phyloP scores from a whole-genome alignment of 2,888 invertebrate species.

The Orchestes rusci region DNA sequence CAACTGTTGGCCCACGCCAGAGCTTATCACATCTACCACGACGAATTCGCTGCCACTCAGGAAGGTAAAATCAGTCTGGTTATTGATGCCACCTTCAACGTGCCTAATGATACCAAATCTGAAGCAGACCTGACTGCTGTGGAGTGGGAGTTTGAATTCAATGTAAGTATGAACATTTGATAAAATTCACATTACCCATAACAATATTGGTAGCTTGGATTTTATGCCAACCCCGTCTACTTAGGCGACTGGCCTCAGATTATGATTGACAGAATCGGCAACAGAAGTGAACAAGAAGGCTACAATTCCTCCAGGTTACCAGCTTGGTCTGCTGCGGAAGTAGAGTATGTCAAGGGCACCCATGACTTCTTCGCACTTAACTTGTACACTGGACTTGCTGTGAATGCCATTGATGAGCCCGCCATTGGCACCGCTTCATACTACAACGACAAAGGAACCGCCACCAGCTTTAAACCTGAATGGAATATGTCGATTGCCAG shows the following conservation, averaged over 20 bases:
- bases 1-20: slow-evolving; percentile 44
- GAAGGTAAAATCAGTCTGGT: slow-evolving; percentile 30
- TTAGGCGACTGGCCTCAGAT: slow-evolving; percentile 58
- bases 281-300: slow-evolving; percentile 44
- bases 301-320: slow-evolving; percentile 56
- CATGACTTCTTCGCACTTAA: slow-evolving; percentile 48
- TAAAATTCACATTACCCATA: not conserved
- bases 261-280: slow-evolving; percentile 53
- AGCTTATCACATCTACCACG: slow-evolving; percentile 42
- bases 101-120: slow-evolving; percentile 24
- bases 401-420: slow-evolving; percentile 11
- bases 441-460: slow-evolving; percentile 13
- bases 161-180: slow-evolving; percentile 21
- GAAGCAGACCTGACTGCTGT: slow-evolving; percentile 24
- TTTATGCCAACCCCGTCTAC: slow-evolving; percentile 49
- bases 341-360: slow-evolving; percentile 53
- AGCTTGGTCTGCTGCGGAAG: slow-evolving; percentile 52
- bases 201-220: slow-evolving; percentile 26
- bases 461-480: slow-evolving; percentile 1
- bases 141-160: slow-evolving; percentile 26
- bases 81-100: slow-evolving; percentile 25
- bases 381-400: slow-evolving; percentile 13
- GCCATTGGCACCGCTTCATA: slow-evolving; percentile 12
- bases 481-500: slow-evolving; percentile 15
- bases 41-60: slow-evolving; percentile 37